These are phyloP conservation scores for Neelides sp. DNA, from an alignment of 1,140 invertebrate species.

Conservation along the genomic window DNA sequence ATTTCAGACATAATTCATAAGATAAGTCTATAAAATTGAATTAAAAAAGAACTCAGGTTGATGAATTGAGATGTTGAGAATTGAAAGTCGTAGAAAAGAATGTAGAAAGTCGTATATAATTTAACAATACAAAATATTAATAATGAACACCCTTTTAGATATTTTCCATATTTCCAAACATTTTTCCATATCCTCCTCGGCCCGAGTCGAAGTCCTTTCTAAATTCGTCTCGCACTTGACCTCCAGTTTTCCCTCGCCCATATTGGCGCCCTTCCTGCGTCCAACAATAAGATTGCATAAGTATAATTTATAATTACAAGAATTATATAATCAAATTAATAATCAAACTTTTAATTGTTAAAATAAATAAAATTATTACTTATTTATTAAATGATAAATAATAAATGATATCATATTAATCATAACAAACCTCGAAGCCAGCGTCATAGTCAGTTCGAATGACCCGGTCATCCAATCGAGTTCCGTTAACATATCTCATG, in stretches of 20 bases:
- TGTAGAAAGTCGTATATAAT: neutral
- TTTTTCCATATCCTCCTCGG: slow-evolving; percentile 91
- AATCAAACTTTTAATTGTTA: too few relatives aligned
- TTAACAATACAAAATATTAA: neutral
- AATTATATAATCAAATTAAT: too few relatives aligned
- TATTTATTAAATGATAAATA: too few relatives aligned
- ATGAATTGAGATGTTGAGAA: too few relatives aligned
- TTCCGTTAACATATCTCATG: slow-evolving; percentile 94
- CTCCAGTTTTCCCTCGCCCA: slow-evolving; percentile 94
- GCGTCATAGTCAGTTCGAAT: slow-evolving; percentile 99
- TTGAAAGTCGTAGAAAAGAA: too few relatives aligned
- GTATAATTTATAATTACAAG: too few relatives aligned
- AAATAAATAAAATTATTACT: too few relatives aligned
- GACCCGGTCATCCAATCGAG: slow-evolving; percentile 89
- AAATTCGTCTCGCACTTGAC: slow-evolving; percentile 97
- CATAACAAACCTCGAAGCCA: slow-evolving; percentile 91
- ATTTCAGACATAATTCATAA: too few relatives aligned
- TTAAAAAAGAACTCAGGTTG: too few relatives aligned
- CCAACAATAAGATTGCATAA: too few relatives aligned
- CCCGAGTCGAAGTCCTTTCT: slow-evolving; percentile 92
- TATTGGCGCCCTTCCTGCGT: slow-evolving; percentile 98
- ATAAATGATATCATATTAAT: too few relatives aligned
- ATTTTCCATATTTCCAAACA: slow-evolving; percentile 43
- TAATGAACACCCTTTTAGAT: neutral
- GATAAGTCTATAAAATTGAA: too few relatives aligned